Evolutionary conservation across 2,113 vertebrate species (phyloP).

Genomic region (Gila orcuttii): DNA sequence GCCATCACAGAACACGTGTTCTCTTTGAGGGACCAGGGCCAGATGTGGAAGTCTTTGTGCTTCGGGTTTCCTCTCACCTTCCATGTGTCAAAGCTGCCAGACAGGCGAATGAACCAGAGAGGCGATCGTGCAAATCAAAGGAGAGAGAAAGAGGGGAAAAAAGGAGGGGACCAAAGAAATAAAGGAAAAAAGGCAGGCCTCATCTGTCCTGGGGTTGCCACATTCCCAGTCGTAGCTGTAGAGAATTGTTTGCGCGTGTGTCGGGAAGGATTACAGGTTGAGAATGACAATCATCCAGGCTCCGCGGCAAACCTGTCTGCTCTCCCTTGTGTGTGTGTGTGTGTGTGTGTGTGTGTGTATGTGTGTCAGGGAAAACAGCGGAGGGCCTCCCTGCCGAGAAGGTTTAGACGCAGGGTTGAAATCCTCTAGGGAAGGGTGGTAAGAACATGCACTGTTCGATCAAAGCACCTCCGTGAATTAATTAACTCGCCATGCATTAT

Average conservation of each 20-base stretch:
- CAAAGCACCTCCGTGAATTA: slow-evolving; percentile 68
- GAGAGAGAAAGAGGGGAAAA: background rate
- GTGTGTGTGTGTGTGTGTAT: slow-evolving; percentile 20
- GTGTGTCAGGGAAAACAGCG: slow-evolving; percentile 45
- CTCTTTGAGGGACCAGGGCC: slow-evolving; percentile 48
- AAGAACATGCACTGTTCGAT: slow-evolving; percentile 72
- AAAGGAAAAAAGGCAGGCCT: slow-evolving; percentile 27
- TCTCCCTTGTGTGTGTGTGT: slow-evolving; percentile 8
- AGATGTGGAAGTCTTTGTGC: slow-evolving; percentile 67
- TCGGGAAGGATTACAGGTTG: slow-evolving; percentile 59
- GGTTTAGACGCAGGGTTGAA: slow-evolving; percentile 59
- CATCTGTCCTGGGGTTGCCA: slow-evolving; percentile 9
- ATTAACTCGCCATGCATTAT: slow-evolving; percentile 68
- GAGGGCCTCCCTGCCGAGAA: slow-evolving; percentile 61
- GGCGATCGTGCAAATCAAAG: slow-evolving; percentile 21
- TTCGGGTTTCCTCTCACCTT: slow-evolving; percentile 55
- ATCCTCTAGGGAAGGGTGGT: slow-evolving; percentile 62
- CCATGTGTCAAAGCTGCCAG: slow-evolving; percentile 41
- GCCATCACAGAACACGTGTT: slow-evolving; percentile 70
- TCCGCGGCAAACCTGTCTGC: slow-evolving; percentile 29
- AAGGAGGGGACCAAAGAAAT: slow-evolving; percentile 24
- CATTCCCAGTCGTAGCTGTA: slow-evolving; percentile 20
- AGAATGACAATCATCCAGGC: slow-evolving; percentile 52
- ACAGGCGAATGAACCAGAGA: slow-evolving; percentile 13
- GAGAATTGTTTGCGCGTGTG: slow-evolving; percentile 20